Conservation (phyloP, 2,113 vertebrate genomes). For the Sander lucioperca region DNA sequence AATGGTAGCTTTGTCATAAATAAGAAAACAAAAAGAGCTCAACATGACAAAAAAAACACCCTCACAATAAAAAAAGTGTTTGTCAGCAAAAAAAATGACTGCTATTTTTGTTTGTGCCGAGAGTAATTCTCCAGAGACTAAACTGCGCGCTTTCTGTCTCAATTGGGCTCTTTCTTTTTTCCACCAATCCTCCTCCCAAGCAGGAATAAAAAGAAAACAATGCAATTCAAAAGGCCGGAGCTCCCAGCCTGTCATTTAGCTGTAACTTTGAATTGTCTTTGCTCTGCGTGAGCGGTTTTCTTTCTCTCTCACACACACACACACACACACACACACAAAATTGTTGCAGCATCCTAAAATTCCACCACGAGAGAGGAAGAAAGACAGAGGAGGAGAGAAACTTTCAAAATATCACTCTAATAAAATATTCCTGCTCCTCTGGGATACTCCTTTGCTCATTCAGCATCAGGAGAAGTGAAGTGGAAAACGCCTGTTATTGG, state of each 20-base stretch:
- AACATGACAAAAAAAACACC: conserved; percentile 52
- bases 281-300: conserved; percentile 70
- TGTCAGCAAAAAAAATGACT: conserved; percentile 78
- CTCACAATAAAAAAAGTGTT: conserved; percentile 64
- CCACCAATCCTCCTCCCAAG: conserved; percentile 60
- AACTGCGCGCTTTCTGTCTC: conserved; percentile 71
- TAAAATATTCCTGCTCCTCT: conserved; percentile 81
- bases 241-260: conserved; percentile 79
- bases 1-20: conserved; percentile 65
- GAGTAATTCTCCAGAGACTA: conserved; percentile 72
- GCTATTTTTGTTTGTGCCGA: conserved; percentile 76
- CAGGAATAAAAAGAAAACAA: conserved; percentile 77
- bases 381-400: conserved; percentile 65
- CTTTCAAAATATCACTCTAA: conserved; percentile 79
- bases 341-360: conserved; percentile 72
- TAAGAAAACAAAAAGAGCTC: conserved; percentile 70
- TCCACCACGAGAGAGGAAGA: conserved; percentile 71
- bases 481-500: conserved; percentile 74
- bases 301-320: not conserved
- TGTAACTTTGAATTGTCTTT: conserved; percentile 77
- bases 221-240: conserved; percentile 67
- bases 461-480: conserved; percentile 72
- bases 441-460: conserved; percentile 78
- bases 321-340: conserved; percentile 41
- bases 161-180: conserved; percentile 50